phyloP scores from a whole-genome alignment of 2,797 vertebrate species.

The Schizopygopsis malacanthus region DNA sequence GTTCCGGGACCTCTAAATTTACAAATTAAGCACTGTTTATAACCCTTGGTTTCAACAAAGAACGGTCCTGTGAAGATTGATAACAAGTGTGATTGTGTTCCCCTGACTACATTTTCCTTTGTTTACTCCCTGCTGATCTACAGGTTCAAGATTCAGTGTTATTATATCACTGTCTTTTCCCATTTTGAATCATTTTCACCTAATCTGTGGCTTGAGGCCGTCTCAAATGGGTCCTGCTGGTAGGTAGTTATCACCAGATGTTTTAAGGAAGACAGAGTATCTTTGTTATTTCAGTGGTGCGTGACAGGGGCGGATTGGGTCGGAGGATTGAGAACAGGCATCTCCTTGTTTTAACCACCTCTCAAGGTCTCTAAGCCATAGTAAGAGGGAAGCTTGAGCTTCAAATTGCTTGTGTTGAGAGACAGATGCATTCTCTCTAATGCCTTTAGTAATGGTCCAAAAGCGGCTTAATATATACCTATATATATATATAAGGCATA shows the following conservation, averaged over 20 bases:
- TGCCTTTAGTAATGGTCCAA: conserved; percentile 52
- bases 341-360: conserved; percentile 55
- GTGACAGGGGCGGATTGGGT: conserved; percentile 44
- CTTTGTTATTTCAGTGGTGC: conserved; percentile 50
- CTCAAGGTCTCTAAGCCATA: conserved; percentile 53
- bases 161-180: conserved; percentile 40
- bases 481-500: too few species aligned
- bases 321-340: conserved; percentile 50
- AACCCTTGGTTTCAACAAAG: conserved; percentile 36
- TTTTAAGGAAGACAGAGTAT: conserved; percentile 54
- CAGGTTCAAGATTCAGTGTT: conserved; percentile 16
- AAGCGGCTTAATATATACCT: conserved; percentile 40
- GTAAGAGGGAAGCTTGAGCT: conserved; percentile 52
- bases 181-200: conserved; percentile 54
- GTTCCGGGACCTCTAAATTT: too few species aligned
- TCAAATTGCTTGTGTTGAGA: conserved; percentile 56
- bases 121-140: conserved; percentile 45
- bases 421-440: conserved; percentile 47
- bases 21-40: not conserved
- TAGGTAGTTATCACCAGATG: conserved; percentile 57
- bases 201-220: conserved; percentile 47
- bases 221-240: conserved; percentile 48
- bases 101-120: conserved; percentile 26
- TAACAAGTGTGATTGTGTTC: conserved; percentile 36
- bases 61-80: conserved; percentile 46